Base-by-base conservation (phyloP, 1,140 invertebrate species). In the Platyscapa corneri region DNA sequence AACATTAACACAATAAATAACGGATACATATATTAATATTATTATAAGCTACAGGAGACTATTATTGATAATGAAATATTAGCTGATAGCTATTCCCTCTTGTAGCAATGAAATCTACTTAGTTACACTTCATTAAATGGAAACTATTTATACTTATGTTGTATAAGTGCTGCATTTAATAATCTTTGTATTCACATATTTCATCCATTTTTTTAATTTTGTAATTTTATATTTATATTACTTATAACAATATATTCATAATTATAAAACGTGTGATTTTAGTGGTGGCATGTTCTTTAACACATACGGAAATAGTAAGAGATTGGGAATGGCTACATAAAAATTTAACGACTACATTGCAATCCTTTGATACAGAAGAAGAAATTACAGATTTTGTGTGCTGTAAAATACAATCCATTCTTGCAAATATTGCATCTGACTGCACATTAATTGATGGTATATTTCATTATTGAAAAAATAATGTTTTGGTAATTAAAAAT, bases 301-400 rank as follows among this genome's bases (percentile, higher is more conserved):
- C 97, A 10, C 95, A 96, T 87, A 94, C 96, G 89, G 98, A 99
- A 91, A 99, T 99, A 87, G 91, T 96, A 39, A 95, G 96, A 91
- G 96, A 99, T 92, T 99, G 98, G 98, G 95, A 97, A 92, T 99
- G 98, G 98, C 93, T 99, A 27, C 96, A 98, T 89, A 94, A 95
- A 49, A 97, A 99, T 95, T 93, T 99, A 20, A 95, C 97, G 88
- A 95, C 95, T 42, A 98, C 97, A 37, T 94, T 99, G 56, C 96
- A 96, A 91, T 96, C 96, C 34, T 99, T 99, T 95, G 98, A 99
- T 88, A 97, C 94, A 86, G 98, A 99, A 90, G 97, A 98, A 88
- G 98, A 99, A 93, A 95, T 98, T 42, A 98, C 97, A 76, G 97
- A 98, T 88, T 99, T 99, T 95, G 98, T 99, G 18, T 96, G 95